Base-by-base conservation (phyloP, 1,140 invertebrate species). In the Mya arenaria region DNA sequence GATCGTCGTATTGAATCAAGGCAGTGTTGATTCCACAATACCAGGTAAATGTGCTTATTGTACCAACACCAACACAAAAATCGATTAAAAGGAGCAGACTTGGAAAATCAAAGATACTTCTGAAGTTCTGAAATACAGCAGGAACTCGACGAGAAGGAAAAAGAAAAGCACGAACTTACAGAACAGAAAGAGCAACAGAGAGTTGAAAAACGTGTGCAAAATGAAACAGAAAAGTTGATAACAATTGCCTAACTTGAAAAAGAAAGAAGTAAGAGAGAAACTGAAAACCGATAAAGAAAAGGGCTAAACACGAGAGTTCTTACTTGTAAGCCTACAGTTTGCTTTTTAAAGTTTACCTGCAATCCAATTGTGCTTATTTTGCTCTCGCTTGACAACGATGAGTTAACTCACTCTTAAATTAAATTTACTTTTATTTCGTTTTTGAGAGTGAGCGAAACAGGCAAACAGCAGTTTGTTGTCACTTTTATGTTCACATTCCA, bases 11-110 rank as follows among this genome's bases (percentile, higher is more conserved):
- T 15, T 32, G 37, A 41, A 28, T 75, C 28, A 63, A 60, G 30
- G 72, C 72, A n/a, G 72, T 55, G 19, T 41, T 75, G 1, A 75
- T 75, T 28, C 55, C 72, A 28, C 6, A 75, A 23, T 55, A 75
- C 19, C 58, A 62, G 8, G 65, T 68, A 39, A 68, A 68, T 68
- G 65, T 68, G 15, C 36, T 68, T 13, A 34, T 65, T 25, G 72
- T 28, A 23, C 72, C 72, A 15, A 10, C 52, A 5, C 8, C n/a
- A 15, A 4, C 23, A 73, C 25, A 3, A 73, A 73, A 73, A n/a
- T 52, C 68, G 32, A 48, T 28, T 19, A 71, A 71, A 48, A 48
- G 68, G 15, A 13, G 10, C 44, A 4, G 34, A 23, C 4, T 5
- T 4, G 30, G 69, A 5, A 73, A 34, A 48, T 3, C 48, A 4